Conservation (phyloP, 2,888 invertebrate species). For the Pterostichus madidus region DNA sequence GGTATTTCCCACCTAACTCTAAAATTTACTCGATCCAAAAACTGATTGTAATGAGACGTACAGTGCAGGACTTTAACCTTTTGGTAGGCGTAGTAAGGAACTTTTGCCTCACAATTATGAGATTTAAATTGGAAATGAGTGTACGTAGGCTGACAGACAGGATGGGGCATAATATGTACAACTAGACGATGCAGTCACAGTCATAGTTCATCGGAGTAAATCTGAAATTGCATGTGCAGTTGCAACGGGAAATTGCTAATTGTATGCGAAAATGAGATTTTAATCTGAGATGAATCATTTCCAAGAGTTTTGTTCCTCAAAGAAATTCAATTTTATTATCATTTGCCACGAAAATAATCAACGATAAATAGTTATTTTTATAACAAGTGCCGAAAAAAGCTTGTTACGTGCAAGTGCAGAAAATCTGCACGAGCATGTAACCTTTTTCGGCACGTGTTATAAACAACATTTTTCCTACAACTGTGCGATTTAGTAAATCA, state of each 20-base stretch:
- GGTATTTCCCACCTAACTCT: conserved; percentile 21
- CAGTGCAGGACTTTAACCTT: conserved; percentile 11
- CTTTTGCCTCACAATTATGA: conserved; percentile 26
- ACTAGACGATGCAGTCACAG: conserved; percentile 1
- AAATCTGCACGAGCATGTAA: too few species aligned
- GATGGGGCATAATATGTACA: conserved; percentile 6
- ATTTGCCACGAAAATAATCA: too few species aligned
- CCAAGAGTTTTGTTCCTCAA: too few species aligned
- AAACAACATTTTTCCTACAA: too few species aligned
- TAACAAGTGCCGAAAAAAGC: too few species aligned
- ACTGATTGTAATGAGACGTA: not conserved
- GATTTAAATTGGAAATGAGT: conserved; percentile 34
- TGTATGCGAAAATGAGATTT: not conserved
- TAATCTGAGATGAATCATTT: too few species aligned
- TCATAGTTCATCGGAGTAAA: not conserved
- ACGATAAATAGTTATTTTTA: too few species aligned
- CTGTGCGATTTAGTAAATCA: too few species aligned
- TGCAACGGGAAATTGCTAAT: not conserved
- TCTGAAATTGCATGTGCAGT: conserved; percentile 6
- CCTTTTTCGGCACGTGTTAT: too few species aligned
- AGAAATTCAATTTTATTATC: too few species aligned
- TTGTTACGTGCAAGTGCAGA: too few species aligned
- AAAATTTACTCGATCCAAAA: conserved; percentile 13
- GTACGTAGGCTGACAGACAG: not conserved
- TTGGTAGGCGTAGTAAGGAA: conserved; percentile 9